phyloP scores from a whole-genome alignment of 2,113 vertebrate genomes.

The Oenanthe melanoleuca region DNA sequence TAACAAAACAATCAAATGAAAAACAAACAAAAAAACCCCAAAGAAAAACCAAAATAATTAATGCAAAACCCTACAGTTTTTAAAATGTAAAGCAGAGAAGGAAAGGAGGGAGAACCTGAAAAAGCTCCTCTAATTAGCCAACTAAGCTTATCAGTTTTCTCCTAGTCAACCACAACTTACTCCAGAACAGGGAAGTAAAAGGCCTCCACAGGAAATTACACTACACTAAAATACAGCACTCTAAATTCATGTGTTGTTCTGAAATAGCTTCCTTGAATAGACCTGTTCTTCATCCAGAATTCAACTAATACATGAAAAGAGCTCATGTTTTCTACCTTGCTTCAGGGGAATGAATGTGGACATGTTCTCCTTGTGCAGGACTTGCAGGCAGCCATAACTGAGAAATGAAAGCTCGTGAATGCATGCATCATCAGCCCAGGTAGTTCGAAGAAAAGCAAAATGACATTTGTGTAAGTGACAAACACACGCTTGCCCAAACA shows the following conservation, averaged over 20 bases:
- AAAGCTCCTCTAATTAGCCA: neutral
- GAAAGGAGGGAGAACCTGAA: neutral
- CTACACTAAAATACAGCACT: neutral
- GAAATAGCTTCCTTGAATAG: neutral
- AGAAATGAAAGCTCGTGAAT: neutral
- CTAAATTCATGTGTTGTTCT: neutral
- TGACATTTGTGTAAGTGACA: neutral
- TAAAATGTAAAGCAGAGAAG: neutral
- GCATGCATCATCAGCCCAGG: neutral
- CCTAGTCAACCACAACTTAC: neutral
- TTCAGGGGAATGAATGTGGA: neutral
- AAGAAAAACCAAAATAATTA: neutral
- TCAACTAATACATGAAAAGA: neutral
- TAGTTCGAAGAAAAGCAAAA: neutral
- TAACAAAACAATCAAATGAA: neutral
- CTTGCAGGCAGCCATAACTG: neutral
- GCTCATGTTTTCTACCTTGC: neutral
- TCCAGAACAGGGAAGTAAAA: neutral
- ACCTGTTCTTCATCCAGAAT: neutral
- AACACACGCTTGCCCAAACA: neutral
- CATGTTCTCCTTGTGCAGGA: neutral
- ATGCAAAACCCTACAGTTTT: neutral
- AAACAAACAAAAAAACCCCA: neutral
- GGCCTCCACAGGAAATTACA: neutral
- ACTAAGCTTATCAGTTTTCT: neutral